Conservation (phyloP, 2,888 invertebrate genomes). For the Rhingia campestris region DNA sequence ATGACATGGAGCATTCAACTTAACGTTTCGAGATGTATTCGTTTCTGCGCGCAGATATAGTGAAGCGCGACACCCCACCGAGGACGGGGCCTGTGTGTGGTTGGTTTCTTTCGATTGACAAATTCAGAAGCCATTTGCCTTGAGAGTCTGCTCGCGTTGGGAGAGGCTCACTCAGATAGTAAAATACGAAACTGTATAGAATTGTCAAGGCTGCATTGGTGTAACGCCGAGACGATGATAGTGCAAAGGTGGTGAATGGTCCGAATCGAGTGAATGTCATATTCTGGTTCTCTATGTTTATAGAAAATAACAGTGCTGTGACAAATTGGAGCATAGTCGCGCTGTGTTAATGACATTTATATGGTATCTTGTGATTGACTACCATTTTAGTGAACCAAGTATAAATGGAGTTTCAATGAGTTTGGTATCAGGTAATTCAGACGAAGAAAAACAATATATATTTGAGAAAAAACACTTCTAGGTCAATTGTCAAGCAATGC, state of each 20-base stretch:
- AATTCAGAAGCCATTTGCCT: constrained; percentile 59
- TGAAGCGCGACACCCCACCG: not conserved
- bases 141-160: constrained; percentile 22
- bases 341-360: constrained; percentile 60
- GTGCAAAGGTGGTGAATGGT: constrained; percentile 36
- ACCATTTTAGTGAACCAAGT: constrained; percentile 42
- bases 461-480: too few species aligned
- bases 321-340: constrained; percentile 59
- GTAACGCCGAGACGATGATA: not conserved
- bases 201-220: constrained; percentile 61
- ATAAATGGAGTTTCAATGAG: not conserved
- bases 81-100: constrained; percentile 26
- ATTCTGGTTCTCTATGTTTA: constrained; percentile 53
- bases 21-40: constrained; percentile 3
- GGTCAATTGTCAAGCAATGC: too few species aligned
- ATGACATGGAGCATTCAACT: constrained; percentile 62
- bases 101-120: constrained; percentile 59
- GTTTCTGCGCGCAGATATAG: not conserved
- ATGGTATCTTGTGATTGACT: constrained; percentile 59
- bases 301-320: constrained; percentile 45
- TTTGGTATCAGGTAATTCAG: too few species aligned
- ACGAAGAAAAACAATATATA: too few species aligned
- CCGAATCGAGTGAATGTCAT: constrained; percentile 49
- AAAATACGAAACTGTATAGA: constrained; percentile 52
- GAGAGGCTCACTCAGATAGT: not conserved